Percentiles rank a stretch among this genome's conserved stretches.
Evolutionary conservation across 2,113 vertebrate species (phyloP).

Genomic region (Sphaerodactylus townsendi): DNA sequence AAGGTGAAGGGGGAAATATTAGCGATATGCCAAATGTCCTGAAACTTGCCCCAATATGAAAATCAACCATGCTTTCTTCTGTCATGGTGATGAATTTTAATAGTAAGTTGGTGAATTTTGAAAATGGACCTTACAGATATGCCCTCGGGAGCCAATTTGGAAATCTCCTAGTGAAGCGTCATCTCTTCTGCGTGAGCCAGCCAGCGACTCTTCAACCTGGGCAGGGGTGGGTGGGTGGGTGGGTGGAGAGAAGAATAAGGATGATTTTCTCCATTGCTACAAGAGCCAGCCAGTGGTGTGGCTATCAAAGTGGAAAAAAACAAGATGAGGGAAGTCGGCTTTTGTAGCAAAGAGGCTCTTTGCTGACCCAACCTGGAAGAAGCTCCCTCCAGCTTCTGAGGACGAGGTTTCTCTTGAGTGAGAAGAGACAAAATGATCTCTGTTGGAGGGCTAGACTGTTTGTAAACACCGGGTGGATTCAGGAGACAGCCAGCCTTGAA

Average conservation of each 20-base stretch:
- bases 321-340: not conserved
- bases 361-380: not conserved
- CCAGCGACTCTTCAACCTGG: not conserved
- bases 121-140: not conserved
- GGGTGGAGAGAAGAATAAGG: fast-evolving
- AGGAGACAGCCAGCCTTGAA: constrained; percentile 5
- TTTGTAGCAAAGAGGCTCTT: not conserved
- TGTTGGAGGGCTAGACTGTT: not conserved
- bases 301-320: not conserved
- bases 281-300: not conserved
- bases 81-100: not conserved
- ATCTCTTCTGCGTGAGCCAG: not conserved
- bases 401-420: not conserved
- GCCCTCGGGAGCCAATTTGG: not conserved
- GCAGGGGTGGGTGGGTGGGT: too few species aligned
- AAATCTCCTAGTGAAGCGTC: not conserved
- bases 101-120: not conserved
- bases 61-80: not conserved
- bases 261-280: not conserved
- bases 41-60: not conserved
- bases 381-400: not conserved
- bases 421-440: not conserved
- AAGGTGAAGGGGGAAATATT: not conserved
- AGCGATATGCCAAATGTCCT: not conserved
- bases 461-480: not conserved